Base-by-base conservation (phyloP, 2,797 vertebrate species). In the Tauraco hartlaubi region DNA sequence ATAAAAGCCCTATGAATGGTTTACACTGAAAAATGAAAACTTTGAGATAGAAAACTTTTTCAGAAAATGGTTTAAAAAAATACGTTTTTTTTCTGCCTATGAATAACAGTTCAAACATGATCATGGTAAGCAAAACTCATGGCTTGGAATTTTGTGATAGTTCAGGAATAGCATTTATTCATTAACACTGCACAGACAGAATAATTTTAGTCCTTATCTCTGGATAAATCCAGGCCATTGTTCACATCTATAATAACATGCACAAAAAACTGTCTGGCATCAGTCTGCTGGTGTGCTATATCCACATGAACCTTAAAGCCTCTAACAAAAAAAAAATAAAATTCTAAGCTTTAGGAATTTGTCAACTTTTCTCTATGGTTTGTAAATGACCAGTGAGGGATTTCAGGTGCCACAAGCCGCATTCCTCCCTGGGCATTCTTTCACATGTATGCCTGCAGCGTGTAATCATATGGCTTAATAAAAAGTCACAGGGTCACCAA, bases 331-430 rank as follows among this genome's bases (percentile, higher is more conserved):
- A 37, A 20, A 55, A 21, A 9, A 23, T 62, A 35, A 35, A 35
- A 46, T 16, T 81, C 49, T 90, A 94, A 95, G 88, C 56, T 88
- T 83, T 75, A 76, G 41, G 96, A 92, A 95, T 96, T 94, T 92
- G 88, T 52, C 77, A 33, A 17, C 83, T 94, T 93, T 90, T 95
- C 85, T 92, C 93, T 84, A 73, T 54, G 84, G 78, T 92, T 93
- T 81, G 82, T 74, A 94, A 86, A 85, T 0, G 9, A 46, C 46
- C 35, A 69, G 73, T 63, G 79, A 58, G 88, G 90, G 83, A 82
- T 88, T 97, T 78, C 79, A 43, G 80, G 78, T 95, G 67, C 67
- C 88, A 58, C 55, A 95, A 68, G 54, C 66, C 64, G 72, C 85
- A 81, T 85, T 82, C 78, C 74, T 92, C 67, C 46, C 31, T 15